phyloP scores from a whole-genome alignment of 2,113 vertebrate species.

The Leiothrix lutea region DNA sequence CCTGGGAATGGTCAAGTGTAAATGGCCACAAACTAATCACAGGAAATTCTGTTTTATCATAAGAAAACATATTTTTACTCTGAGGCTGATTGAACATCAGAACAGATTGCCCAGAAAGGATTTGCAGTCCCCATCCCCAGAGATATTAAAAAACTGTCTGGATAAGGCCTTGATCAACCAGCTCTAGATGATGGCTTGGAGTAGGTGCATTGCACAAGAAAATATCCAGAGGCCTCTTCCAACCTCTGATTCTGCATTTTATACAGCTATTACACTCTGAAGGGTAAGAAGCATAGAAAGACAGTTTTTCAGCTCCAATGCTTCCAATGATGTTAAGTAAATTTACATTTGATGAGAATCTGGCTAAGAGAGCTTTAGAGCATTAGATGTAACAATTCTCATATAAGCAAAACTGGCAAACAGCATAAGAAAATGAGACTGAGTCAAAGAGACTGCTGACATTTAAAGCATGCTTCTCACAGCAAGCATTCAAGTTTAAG shows the following conservation, averaged over 20 bases:
- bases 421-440: neutral
- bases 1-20: neutral
- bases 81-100: neutral
- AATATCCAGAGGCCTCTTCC: neutral
- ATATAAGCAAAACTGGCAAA: neutral
- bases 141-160: neutral
- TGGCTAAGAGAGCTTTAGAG: constrained; percentile 6
- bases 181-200: neutral
- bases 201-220: neutral
- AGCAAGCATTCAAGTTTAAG: neutral
- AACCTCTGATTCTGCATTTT: neutral
- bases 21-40: neutral
- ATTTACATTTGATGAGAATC: constrained; percentile 51
- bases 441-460: constrained; percentile 16
- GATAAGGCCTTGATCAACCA: neutral
- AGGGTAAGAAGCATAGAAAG: neutral
- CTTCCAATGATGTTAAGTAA: constrained; percentile 29
- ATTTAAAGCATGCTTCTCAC: neutral
- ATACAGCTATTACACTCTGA: neutral
- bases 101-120: neutral
- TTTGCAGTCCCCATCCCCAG: neutral
- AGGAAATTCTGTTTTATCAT: neutral
- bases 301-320: neutral
- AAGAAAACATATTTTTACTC: neutral
- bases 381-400: constrained; percentile 3